Evolutionary conservation across 2,797 vertebrate species (phyloP).

Genomic region (Todus mexicanus): DNA sequence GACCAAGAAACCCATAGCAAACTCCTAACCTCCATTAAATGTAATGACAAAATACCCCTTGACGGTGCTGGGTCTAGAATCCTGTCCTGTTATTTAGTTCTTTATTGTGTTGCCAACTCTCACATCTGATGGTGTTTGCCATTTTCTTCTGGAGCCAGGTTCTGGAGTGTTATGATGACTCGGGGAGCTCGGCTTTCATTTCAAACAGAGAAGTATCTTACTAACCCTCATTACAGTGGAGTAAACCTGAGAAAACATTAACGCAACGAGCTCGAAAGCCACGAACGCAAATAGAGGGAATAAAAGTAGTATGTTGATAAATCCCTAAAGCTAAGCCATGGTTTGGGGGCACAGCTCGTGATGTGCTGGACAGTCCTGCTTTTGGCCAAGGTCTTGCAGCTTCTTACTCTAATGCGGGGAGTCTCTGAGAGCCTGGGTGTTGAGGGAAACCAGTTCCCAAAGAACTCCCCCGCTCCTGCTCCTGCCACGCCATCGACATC

Average conservation of each 20-base stretch:
- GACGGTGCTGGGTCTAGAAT: not conserved
- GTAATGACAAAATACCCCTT: not conserved
- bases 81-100: slow-evolving; percentile 3
- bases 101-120: slow-evolving; percentile 24
- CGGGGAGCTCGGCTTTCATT: not conserved
- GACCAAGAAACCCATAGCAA: not conserved
- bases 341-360: not conserved
- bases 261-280: not conserved
- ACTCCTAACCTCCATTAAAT: not conserved
- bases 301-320: not conserved
- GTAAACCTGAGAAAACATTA: not conserved
- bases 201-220: not conserved
- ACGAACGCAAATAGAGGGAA: not conserved
- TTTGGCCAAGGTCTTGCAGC: not conserved
- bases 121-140: not conserved
- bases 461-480: not conserved
- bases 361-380: not conserved
- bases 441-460: not conserved
- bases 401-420: not conserved
- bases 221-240: not conserved
- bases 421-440: not conserved
- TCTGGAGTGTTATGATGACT: not conserved
- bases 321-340: not conserved
- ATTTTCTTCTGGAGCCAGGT: not conserved
- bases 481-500: not conserved